A percentile compares a stretch with the other conserved stretches of the same genome.
phyloP scores from a whole-genome alignment of 2,888 invertebrate species.

The Fragum sueziense region DNA sequence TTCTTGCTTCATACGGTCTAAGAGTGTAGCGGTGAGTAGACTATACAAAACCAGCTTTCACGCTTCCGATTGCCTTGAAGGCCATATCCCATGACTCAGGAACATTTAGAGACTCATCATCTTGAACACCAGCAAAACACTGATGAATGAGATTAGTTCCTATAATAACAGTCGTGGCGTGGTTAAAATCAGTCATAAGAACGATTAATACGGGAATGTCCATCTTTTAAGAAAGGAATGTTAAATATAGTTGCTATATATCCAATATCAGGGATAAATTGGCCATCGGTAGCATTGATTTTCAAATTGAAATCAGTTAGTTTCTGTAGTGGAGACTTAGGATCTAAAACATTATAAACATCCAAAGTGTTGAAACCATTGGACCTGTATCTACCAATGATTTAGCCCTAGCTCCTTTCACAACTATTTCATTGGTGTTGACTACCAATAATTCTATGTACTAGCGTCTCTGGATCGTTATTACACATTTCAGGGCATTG shows the following conservation, averaged over 20 bases:
- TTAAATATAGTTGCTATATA: not conserved
- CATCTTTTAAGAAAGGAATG: not conserved
- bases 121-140: not conserved
- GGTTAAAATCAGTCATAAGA: not conserved
- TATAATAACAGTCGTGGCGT: not conserved
- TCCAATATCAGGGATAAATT: not conserved
- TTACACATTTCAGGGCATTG: not conserved
- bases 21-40: not conserved
- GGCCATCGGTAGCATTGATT: not conserved
- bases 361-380: not conserved
- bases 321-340: not conserved
- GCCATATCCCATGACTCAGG: not conserved
- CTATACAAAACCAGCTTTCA: not conserved
- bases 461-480: not conserved
- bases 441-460: not conserved
- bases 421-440: not conserved
- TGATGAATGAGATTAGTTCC: not conserved
- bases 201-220: not conserved
- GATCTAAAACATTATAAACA: not conserved
- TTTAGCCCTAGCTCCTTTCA: too few species aligned
- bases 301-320: constrained; percentile 3
- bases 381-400: not conserved
- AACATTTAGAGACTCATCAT: not conserved
- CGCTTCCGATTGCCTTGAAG: not conserved
- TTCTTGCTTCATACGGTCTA: not conserved